Conservation (phyloP, 2,113 vertebrate species). For the Alligator sinensis region DNA sequence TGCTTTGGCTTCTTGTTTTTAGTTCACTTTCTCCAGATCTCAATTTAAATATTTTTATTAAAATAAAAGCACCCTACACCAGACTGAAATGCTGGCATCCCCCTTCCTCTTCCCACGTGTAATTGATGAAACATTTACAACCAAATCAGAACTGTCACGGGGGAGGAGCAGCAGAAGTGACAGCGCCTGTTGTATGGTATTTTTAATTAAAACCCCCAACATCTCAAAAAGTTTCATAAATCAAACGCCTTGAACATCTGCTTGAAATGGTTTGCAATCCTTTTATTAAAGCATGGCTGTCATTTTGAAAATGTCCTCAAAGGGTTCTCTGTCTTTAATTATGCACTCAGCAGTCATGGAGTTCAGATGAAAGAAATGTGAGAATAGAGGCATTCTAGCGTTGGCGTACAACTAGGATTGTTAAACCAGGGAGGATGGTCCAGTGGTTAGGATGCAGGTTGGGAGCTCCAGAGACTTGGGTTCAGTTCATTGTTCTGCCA, state of each 20-base stretch:
- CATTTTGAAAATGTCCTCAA: accelerated
- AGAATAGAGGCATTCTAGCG: too few species aligned
- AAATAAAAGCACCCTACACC: not conserved
- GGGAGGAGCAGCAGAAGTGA: not conserved
- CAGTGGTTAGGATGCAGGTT: not conserved
- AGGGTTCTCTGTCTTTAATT: not conserved
- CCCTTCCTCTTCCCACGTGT: not conserved
- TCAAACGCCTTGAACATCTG: not conserved
- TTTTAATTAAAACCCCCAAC: constrained; percentile 47
- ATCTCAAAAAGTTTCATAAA: constrained; percentile 10
- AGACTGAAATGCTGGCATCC: not conserved
- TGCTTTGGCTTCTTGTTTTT: not conserved
- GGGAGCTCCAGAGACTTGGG: not conserved
- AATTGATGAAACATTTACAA: not conserved
- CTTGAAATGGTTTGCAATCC: not conserved
- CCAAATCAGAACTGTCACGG: not conserved
- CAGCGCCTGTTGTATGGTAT: accelerated
- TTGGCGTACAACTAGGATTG: not conserved
- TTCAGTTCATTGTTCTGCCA: not conserved
- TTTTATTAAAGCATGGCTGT: not conserved
- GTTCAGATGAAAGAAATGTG: not conserved
- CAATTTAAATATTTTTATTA: not conserved
- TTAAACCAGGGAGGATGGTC: not conserved
- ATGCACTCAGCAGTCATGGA: not conserved
- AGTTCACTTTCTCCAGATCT: not conserved